A percentile compares a stretch with the other conserved stretches of the same genome.
phyloP scores from a whole-genome alignment of 2,113 vertebrate genomes.

The Hippocampus comes region DNA sequence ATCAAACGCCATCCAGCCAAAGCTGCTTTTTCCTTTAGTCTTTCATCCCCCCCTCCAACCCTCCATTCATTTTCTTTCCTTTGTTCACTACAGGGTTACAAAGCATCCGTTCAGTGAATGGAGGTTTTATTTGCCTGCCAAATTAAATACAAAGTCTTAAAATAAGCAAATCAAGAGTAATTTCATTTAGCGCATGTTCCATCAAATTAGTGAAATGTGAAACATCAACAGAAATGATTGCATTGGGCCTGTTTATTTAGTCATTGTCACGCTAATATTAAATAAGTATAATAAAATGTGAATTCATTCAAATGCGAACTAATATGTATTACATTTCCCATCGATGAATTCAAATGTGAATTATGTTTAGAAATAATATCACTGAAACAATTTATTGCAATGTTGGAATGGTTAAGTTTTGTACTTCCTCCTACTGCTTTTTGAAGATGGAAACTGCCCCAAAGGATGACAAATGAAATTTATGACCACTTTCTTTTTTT shows the following conservation, averaged over 20 bases:
- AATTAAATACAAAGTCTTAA: not conserved
- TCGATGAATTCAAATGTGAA: not conserved
- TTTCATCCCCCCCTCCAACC: not conserved
- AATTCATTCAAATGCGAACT: not conserved
- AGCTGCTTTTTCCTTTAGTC: slow-evolving; percentile 24
- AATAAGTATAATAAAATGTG: not conserved
- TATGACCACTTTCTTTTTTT: not conserved
- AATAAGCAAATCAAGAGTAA: not conserved
- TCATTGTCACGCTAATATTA: not conserved
- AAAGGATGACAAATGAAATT: too few relatives aligned
- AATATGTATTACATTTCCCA: not conserved
- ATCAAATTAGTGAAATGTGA: not conserved
- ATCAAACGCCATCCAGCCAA: slow-evolving; percentile 41
- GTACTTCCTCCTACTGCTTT: too few relatives aligned
- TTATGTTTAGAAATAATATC: not conserved
- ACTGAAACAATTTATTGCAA: not conserved
- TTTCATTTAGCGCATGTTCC: not conserved
- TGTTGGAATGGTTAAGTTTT: too few relatives aligned
- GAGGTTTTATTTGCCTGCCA: not conserved
- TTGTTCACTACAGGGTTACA: not conserved
- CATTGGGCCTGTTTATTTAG: not conserved
- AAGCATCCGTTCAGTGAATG: not conserved
- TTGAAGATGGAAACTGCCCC: too few relatives aligned
- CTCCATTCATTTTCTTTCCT: not conserved
- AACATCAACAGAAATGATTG: not conserved